phyloP scores from a whole-genome alignment of 2,113 vertebrate species.

The Hippotragus niger region DNA sequence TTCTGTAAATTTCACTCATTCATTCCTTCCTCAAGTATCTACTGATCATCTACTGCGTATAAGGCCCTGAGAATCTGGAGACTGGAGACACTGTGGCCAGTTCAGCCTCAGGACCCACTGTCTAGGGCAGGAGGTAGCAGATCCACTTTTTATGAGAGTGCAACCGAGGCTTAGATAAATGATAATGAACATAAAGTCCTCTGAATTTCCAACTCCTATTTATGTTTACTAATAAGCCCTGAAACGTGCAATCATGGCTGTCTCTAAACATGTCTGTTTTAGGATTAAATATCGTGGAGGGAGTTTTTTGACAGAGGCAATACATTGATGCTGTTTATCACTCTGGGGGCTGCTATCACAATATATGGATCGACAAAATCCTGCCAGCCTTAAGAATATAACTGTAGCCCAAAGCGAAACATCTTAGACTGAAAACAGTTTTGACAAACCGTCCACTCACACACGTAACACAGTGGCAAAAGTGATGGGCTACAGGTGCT shows the following conservation, averaged over 20 bases:
- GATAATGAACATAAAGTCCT: not conserved
- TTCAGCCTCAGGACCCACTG: not conserved
- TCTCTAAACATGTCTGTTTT: slow-evolving; percentile 9
- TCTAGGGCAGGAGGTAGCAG: not conserved
- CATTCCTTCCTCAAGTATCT: not conserved
- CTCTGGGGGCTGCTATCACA: not conserved
- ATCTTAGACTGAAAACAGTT: not conserved
- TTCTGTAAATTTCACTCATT: not conserved
- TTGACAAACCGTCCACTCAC: slow-evolving; percentile 10
- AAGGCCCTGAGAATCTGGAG: not conserved
- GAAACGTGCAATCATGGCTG: not conserved
- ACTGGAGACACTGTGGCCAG: not conserved
- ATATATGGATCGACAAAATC: not conserved
- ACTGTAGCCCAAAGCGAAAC: not conserved
- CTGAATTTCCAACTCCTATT: not conserved
- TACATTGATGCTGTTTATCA: not conserved
- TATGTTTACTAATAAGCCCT: not conserved
- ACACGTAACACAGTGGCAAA: not conserved
- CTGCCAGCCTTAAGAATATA: not conserved
- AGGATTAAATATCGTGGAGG: not conserved
- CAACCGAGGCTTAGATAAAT: not conserved
- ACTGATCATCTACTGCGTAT: not conserved
- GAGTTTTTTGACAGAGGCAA: slow-evolving; percentile 10
- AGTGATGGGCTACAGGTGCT: not conserved
- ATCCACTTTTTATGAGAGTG: not conserved